Base-by-base conservation (phyloP, 2,888 invertebrate genomes). In the Lingula anatina region DNA sequence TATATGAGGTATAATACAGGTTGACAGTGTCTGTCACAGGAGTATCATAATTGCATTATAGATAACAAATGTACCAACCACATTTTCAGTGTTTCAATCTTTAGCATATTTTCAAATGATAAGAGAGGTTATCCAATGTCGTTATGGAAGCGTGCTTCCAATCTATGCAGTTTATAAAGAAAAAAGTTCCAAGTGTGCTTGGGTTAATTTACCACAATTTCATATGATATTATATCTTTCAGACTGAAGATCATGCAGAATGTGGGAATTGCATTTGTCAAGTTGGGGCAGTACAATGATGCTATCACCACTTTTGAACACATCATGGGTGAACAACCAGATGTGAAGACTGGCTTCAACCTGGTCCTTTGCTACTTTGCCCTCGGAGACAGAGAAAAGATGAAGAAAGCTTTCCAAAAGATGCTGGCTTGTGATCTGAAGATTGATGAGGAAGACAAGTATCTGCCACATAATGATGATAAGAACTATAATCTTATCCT, bases 181-280 rank as follows among this genome's bases (percentile, higher is more conserved):
- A n/a, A n/a, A n/a, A n/a, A n/a, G n/a, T n/a, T n/a, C n/a, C n/a
- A n/a, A n/a, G n/a, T n/a, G n/a, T n/a, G n/a, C n/a, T n/a, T n/a
- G n/a, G n/a, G n/a, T n/a, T n/a, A n/a, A n/a, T n/a, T n/a, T n/a
- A n/a, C n/a, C n/a, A n/a, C n/a, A n/a, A n/a, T n/a, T n/a, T n/a
- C n/a, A n/a, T n/a, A n/a, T n/a, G n/a, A n/a, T n/a, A n/a, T n/a
- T n/a, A n/a, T n/a, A n/a, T n/a, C n/a, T n/a, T n/a, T n/a, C 50
- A 90, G 91, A 72, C 88, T 91, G 66, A 94, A 93, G 80, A 93
- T 99, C 59, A 94, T 96, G 85, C 95, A 96, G 78, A 99, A 99
- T 72, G 97, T 99, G 68, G 93, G 91, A 0, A 85, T 95, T 55
- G 83, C 95, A 24, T 89, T 97, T 71, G 90, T 97, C 24, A 89